Conservation (phyloP, 2,797 vertebrate genomes). For the Diglossa cyanea region DNA sequence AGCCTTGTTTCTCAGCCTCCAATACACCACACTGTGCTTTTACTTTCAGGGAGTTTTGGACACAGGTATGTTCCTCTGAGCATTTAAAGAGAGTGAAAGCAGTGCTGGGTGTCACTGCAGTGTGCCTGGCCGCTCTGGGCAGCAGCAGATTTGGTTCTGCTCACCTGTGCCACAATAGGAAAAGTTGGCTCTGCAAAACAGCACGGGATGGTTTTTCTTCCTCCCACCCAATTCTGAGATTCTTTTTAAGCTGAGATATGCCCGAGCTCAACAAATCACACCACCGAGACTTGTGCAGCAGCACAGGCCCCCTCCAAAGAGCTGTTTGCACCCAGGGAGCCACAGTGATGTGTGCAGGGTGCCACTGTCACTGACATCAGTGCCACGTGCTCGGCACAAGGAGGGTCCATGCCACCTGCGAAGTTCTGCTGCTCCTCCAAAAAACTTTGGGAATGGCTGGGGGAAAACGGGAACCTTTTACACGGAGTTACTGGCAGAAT, state of each 20-base stretch:
- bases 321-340: not conserved
- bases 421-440: not conserved
- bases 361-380: fast-evolving
- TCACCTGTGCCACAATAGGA: fast-evolving
- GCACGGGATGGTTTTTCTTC: not conserved
- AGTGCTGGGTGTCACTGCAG: not conserved
- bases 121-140: not conserved
- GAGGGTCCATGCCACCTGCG: not conserved
- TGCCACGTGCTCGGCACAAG: fast-evolving
- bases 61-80: not conserved
- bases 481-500: not conserved
- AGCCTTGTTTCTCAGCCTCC: constrained; percentile 62
- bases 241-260: not conserved
- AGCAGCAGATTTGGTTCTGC: not conserved
- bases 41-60: not conserved
- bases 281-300: not conserved
- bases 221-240: not conserved
- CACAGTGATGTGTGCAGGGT: fast-evolving
- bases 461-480: fast-evolving
- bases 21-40: not conserved
- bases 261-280: not conserved
- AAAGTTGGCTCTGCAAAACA: not conserved
- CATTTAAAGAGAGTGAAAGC: not conserved
- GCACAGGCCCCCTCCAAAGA: not conserved
- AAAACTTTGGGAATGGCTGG: fast-evolving